Conservation (phyloP, 1,140 invertebrate species). For the Drosophila lacertosa region DNA sequence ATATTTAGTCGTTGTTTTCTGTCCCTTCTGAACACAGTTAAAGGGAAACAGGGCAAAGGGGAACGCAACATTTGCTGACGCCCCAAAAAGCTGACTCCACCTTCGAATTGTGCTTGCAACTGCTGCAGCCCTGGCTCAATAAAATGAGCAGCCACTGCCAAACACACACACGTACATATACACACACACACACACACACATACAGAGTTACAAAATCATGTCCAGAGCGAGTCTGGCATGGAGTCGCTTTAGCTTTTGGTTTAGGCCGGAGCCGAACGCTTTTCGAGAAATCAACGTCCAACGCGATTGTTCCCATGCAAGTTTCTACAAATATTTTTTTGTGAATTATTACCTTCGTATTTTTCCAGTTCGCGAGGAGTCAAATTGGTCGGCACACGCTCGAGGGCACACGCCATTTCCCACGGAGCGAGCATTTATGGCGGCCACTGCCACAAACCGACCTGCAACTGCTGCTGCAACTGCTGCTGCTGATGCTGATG, state of each 20-base stretch:
- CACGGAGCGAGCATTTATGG: constrained; percentile 83
- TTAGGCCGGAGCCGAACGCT: constrained; percentile 59
- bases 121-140: constrained; percentile 65
- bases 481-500: constrained; percentile 10
- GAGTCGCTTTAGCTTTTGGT: constrained; percentile 2
- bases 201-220: constrained; percentile 41
- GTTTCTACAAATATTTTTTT: constrained; percentile 83
- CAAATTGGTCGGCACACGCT: constrained; percentile 85
- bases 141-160: constrained; percentile 50
- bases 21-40: not conserved
- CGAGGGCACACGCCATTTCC: constrained; percentile 85
- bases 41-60: not conserved
- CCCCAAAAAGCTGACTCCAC: constrained; percentile 70
- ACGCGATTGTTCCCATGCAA: constrained; percentile 81
- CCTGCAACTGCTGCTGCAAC: constrained; percentile 9
- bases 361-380: constrained; percentile 83
- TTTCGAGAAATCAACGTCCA: constrained; percentile 81
- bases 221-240: constrained; percentile 44
- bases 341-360: constrained; percentile 83
- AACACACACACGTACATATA: constrained; percentile 26
- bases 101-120: constrained; percentile 41
- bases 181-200: constrained; percentile 7
- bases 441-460: constrained; percentile 1
- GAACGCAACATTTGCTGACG: constrained; percentile 59
- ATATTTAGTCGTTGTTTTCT: not conserved